phyloP scores from a whole-genome alignment of 2,888 invertebrate genomes.

The Bombyx huttoni region DNA sequence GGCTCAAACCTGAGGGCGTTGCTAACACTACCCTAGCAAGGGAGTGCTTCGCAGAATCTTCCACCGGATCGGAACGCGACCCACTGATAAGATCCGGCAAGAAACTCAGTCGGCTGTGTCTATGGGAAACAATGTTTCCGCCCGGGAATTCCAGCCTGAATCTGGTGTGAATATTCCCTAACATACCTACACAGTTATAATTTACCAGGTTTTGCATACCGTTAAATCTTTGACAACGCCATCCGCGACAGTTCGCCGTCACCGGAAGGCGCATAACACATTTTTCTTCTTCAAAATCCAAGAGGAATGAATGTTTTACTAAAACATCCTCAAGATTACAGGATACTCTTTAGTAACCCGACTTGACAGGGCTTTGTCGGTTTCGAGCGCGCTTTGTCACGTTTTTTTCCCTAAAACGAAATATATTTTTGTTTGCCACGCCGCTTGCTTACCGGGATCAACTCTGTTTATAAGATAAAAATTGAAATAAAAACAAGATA shows the following conservation, averaged over 20 bases:
- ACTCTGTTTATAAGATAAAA: not conserved
- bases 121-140: too few species aligned
- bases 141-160: too few species aligned
- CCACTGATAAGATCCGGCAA: too few species aligned
- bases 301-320: not conserved
- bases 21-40: too few species aligned
- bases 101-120: too few species aligned
- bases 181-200: too few species aligned
- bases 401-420: not conserved
- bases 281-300: not conserved
- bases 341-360: not conserved
- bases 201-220: not conserved
- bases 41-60: too few species aligned
- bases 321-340: not conserved
- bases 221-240: not conserved
- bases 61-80: too few species aligned
- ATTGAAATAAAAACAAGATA: not conserved
- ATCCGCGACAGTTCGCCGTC: not conserved
- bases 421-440: not conserved
- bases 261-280: not conserved
- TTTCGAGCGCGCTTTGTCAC: not conserved
- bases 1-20: too few species aligned
- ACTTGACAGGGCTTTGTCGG: not conserved
- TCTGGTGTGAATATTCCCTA: too few species aligned
- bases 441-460: constrained; percentile 8